Percentiles rank a stretch among this genome's conserved stretches.
Evolutionary conservation across 2,888 invertebrate genomes (phyloP).

Genomic region (Neoscelio sp.): DNA sequence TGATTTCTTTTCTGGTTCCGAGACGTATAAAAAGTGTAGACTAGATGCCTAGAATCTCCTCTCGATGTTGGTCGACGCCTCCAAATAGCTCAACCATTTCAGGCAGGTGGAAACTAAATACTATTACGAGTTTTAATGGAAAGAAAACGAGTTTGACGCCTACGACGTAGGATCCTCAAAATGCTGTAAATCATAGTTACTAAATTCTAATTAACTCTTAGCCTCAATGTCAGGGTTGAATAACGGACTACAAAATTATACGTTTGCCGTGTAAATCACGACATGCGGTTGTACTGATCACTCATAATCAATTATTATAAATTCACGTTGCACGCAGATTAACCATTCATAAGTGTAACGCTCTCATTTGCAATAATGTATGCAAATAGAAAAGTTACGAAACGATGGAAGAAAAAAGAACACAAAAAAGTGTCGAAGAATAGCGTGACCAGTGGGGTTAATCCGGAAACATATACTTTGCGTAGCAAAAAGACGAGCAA

Average conservation of each 20-base stretch:
- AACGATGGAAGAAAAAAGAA: too few relatives aligned
- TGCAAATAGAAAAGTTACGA: constrained; percentile 23
- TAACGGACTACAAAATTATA: constrained; percentile 64
- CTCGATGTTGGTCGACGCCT: constrained; percentile 70
- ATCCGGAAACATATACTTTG: constrained; percentile 54
- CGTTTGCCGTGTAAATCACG: constrained; percentile 25
- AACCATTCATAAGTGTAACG: constrained; percentile 52
- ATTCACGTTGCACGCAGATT: constrained; percentile 58
- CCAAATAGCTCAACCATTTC: constrained; percentile 73
- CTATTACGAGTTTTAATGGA: constrained; percentile 71
- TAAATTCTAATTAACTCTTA: constrained; percentile 67
- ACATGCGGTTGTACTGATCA: constrained; percentile 50
- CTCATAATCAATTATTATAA: constrained; percentile 64
- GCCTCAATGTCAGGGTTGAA: constrained; percentile 57
- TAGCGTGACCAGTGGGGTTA: constrained; percentile 59
- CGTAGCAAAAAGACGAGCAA: constrained; percentile 20
- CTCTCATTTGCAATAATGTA: constrained; percentile 57
- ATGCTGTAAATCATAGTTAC: constrained; percentile 68
- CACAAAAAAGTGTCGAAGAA: constrained; percentile 31
- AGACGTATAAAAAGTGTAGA: constrained; percentile 78
- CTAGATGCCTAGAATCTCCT: constrained; percentile 77
- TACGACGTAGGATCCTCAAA: constrained; percentile 67
- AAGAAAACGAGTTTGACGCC: constrained; percentile 72
- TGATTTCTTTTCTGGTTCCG: constrained; percentile 74
- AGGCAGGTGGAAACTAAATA: constrained; percentile 80